Base-by-base conservation (phyloP, 2,113 vertebrate species). In the Tricholaema leucomelas region DNA sequence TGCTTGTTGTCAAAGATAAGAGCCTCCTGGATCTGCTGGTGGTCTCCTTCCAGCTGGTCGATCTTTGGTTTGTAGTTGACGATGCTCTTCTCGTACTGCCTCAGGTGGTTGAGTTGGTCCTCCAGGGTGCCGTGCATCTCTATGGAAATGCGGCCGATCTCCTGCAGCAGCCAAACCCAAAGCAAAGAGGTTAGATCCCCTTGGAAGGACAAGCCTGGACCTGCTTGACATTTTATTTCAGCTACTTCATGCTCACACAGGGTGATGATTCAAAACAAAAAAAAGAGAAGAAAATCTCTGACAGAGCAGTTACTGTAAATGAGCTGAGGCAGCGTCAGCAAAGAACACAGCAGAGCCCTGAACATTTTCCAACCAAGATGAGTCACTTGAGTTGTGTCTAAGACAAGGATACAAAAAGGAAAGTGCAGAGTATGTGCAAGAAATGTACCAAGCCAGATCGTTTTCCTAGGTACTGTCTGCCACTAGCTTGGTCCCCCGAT, bases 61-160 rank as follows among this genome's bases (percentile, higher is more conserved):
- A 99, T 99, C 98, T 99, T 99, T 98, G 99, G 98, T 98, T 99
- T 99, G 97, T 99, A 99, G 96, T 99, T 99, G 87, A 99, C 97
- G 12, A 99, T 99, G 98, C 98, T 99, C 83, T 99, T 99, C 97
- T 99, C 99, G 2, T 99, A 99, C 95, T 99, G 99, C 56, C 99
- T 98, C 87, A 99, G 97, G 96, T 99, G 98, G 12, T 96, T 99
- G 93, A 99, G 98, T 97, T 99, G 99, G 96, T 99, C 99, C 96
- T 99, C 99, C 97, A 99, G 96, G 31, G 99, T 99, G 74, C 99
- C 99, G 0, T 99, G 98, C 99, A 99, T 98, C 97, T 99, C 99
- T 21, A 99, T 99, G 36, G 99, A 99, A 96, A 99, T 99, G 89
- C 98, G 98, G 55, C 99, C 99, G 2, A 99, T 99, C 97, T 99